Evolutionary conservation across 2,888 invertebrate genomes (phyloP).

Genomic region (Catocala fraxini): DNA sequence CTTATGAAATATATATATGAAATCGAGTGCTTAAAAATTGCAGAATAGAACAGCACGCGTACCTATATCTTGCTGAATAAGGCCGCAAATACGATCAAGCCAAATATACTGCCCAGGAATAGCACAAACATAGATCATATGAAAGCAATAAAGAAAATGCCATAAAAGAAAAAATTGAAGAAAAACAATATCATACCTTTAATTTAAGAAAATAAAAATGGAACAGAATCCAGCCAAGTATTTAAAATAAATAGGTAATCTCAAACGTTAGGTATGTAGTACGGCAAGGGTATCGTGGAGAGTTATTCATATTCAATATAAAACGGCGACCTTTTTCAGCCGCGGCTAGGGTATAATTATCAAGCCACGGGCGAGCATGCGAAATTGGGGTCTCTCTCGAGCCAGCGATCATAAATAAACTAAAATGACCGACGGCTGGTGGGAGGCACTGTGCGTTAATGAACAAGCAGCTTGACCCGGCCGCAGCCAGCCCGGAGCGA

Average conservation of each 20-base stretch:
- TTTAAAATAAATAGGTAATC: conserved; percentile 4
- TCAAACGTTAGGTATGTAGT: conserved; percentile 25
- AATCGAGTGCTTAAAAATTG: background rate
- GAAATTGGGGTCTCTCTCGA: conserved; percentile 87
- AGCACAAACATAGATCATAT: no score
- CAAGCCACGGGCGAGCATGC: conserved; percentile 82
- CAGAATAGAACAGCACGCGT: background rate
- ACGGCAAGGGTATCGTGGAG: conserved; percentile 34
- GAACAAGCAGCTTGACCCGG: conserved; percentile 71
- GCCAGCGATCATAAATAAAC: conserved; percentile 83
- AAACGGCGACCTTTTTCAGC: conserved; percentile 82
- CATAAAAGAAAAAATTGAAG: no score
- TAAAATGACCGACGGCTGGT: conserved; percentile 80
- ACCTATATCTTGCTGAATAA: background rate
- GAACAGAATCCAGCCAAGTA: background rate
- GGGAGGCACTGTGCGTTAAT: conserved; percentile 83
- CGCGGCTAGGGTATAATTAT: conserved; percentile 84
- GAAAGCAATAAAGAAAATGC: no score
- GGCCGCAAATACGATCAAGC: no score
- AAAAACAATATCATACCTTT: no score
- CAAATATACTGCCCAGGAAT: no score
- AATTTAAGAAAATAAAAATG: background rate
- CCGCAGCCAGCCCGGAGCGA: conserved; percentile 35
- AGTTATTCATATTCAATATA: conserved; percentile 72
- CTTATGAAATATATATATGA: background rate